These are phyloP conservation scores for Drosophila repleta DNA, from an alignment of 1,140 invertebrate species.

Conservation along the genomic window DNA sequence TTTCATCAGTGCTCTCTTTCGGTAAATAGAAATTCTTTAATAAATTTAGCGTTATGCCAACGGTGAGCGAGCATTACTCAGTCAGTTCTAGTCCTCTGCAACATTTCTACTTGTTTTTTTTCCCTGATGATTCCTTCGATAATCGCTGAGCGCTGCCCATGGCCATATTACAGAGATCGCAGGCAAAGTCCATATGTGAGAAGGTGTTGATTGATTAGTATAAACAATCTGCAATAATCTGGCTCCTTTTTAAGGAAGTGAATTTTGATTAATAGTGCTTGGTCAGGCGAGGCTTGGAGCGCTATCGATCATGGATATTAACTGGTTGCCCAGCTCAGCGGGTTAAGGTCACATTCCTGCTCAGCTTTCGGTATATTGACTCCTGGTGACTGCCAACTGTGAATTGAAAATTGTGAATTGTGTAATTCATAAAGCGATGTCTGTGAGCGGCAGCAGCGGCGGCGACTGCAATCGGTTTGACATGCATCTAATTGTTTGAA, in stretches of 20 bases:
- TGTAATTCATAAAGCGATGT: conserved; percentile 56
- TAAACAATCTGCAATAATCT: not conserved
- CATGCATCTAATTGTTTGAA: conserved; percentile 72
- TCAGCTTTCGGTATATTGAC: conserved; percentile 1
- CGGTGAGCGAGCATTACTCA: too few relatives aligned
- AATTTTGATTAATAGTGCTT: conserved; percentile 15
- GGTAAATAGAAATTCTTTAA: too few relatives aligned
- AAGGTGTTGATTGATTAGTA: conserved; percentile 18
- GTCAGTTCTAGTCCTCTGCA: too few relatives aligned
- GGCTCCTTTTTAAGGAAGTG: not conserved
- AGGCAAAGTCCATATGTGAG: not conserved
- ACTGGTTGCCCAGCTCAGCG: conserved; percentile 9
- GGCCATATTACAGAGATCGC: too few relatives aligned
- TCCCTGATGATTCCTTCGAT: too few relatives aligned
- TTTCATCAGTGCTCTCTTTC: too few relatives aligned
- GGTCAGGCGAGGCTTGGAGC: not conserved
- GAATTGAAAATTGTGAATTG: conserved; percentile 19
- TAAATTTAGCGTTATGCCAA: too few relatives aligned
- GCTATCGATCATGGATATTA: conserved; percentile 3
- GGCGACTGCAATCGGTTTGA: conserved; percentile 49
- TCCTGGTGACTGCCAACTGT: not conserved
- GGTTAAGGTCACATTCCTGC: conserved; percentile 34
- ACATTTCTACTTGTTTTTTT: too few relatives aligned
- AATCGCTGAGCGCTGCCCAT: too few relatives aligned
- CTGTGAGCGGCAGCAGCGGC: not conserved